A percentile compares a stretch with the other conserved stretches of the same genome.
Conservation (phyloP, 92 coral and sea anemone species). For the Siderastrea siderea region DNA sequence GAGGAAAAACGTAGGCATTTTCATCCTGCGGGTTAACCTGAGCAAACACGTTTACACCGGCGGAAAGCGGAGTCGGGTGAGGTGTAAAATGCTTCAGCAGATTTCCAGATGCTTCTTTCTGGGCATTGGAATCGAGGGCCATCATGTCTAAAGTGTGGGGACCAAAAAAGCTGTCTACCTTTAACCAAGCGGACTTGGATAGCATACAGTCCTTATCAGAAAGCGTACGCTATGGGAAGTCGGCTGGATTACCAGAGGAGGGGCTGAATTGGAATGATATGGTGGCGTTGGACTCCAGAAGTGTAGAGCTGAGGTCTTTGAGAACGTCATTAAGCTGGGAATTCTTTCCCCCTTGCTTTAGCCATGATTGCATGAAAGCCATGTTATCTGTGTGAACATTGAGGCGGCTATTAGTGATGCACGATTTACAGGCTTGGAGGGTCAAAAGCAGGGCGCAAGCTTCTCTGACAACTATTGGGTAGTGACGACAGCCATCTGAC, state of each 20-base stretch:
- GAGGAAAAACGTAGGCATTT: not conserved
- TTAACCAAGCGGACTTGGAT: constrained; percentile 2
- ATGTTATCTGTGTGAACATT: too few relatives aligned
- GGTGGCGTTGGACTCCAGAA: constrained; percentile 6
- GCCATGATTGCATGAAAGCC: too few relatives aligned
- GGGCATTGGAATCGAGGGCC: constrained; percentile 29
- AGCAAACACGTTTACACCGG: constrained; percentile 24
- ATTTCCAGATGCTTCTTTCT: not conserved
- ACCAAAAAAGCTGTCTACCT: not conserved
- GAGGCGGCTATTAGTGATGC: too few relatives aligned
- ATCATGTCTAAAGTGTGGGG: constrained; percentile 26
- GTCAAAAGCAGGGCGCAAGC: not conserved
- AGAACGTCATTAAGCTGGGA: constrained; percentile 2
- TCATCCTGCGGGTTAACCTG: not conserved
- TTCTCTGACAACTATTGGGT: not conserved
- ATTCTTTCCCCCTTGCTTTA: not conserved
- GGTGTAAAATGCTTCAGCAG: not conserved
- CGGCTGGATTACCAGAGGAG: not conserved
- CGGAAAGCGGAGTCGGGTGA: not conserved
- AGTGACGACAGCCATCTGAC: not conserved
- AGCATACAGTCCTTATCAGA: constrained; percentile 5
- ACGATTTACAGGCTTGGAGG: too few relatives aligned
- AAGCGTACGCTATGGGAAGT: not conserved
- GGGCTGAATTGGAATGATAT: constrained; percentile 16
- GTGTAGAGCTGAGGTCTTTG: not conserved